Evolutionary conservation across 2,888 invertebrate species (phyloP), one percentile per base, ranked within the genome.

Genomic region (Diogma glabrata): DNA sequence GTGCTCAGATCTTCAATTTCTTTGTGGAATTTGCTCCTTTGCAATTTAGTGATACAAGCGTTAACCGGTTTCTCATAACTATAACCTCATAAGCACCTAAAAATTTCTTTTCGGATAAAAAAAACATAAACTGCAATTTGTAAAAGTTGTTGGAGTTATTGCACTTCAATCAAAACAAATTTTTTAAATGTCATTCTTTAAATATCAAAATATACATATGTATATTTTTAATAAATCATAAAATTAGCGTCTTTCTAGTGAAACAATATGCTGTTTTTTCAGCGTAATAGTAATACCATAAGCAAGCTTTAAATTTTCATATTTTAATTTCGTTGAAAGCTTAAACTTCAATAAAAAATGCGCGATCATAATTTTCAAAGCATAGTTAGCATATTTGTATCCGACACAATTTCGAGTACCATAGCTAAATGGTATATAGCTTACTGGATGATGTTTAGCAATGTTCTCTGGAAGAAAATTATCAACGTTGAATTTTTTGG

Each of bases 401-500:
- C n/a, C 43, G 8, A 20, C 23, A 12, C 43, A 43, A 9, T 43
- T 43, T 3, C 43, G 43, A 12, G 8, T 1, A 6, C 43, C 43
- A 43, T 43, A 43, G 23, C 43, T 43, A 8, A 22, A 43, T 1
- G 43, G 43, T 12, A 43, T 43, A 20, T 7, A 43, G 9, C 43
- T 43, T 3, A 43, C n/a, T 22, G 23, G 17, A 1, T 20, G 43
- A 3, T 23, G 43, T 20, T 43, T 43, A n/a, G 20, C 43, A 12
- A 22, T 9, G n/a, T 43, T 43, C n/a, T 43, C 43, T 3, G 43
- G 43, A n/a, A 43, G 43, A 43, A 43, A 43, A 43, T 43, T 20
- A 22, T 43, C 22, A 14, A 23, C 6, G 23, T 43, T 12, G n/a
- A 43, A 43, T 43, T 10, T 43, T 12, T 12, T 43, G n/a, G 43